phyloP scores from a whole-genome alignment of 1,140 invertebrate genomes.

The Mizuhopecten yessoensis region DNA sequence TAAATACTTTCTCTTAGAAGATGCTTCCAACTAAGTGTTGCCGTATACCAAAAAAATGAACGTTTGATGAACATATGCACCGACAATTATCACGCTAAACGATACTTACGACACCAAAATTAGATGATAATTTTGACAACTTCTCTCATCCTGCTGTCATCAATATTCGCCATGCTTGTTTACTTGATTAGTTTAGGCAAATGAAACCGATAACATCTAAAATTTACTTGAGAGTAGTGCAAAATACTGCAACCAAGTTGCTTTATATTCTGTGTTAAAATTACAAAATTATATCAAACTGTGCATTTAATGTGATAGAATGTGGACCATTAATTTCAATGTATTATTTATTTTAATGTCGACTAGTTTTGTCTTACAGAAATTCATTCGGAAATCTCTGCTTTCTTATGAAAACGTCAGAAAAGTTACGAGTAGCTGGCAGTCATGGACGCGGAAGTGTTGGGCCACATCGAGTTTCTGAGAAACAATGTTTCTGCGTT shows the following conservation, averaged over 20 bases:
- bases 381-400: not conserved
- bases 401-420: not conserved
- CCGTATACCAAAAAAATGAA: not conserved
- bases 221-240: not conserved
- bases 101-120: not conserved
- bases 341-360: not conserved
- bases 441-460: constrained; percentile 55
- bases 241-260: not conserved
- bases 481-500: constrained; percentile 66
- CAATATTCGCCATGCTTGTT: constrained; percentile 69
- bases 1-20: not conserved
- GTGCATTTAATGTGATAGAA: too few relatives aligned
- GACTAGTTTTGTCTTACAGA: not conserved
- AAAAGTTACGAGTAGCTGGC: not conserved
- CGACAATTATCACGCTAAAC: not conserved
- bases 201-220: constrained; percentile 57
- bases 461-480: constrained; percentile 61
- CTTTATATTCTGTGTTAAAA: not conserved
- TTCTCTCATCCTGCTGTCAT: constrained; percentile 23
- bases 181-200: constrained; percentile 58
- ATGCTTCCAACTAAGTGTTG: constrained; percentile 42
- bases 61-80: not conserved
- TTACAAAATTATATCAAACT: not conserved
- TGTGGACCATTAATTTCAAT: not conserved
- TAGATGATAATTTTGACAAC: constrained; percentile 18